Base-by-base conservation (phyloP, 2,888 invertebrate species). In the Actias luna region DNA sequence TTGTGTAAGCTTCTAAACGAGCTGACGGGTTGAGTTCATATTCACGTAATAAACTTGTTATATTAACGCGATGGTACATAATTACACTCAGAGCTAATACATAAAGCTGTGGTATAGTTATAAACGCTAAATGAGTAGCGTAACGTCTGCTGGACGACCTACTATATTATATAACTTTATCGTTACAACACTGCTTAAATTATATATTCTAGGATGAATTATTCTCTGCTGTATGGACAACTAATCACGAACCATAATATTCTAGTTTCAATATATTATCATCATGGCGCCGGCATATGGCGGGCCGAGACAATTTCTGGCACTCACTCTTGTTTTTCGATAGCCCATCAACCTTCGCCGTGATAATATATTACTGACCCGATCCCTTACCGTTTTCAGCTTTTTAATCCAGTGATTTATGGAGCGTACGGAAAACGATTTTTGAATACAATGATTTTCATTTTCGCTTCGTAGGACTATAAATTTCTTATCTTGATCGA, bases 341-440 rank as follows among this genome's bases (percentile, higher is more conserved):
- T 79, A 72, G 71, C 66, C 72, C 69, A 70, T 73, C 75, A 74
- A 73, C 76, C 75, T 72, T 74, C 73, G 55, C 70, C 74, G 67
- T 74, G 77, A 78, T 79, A 82, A 84, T 78, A 79, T 83, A 83
- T 83, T 69, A 77, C 82, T 75, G 79, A 79, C 79, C 82, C 79
- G 67, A 73, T 73, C 72, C 75, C 73, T 74, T 69, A 71, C 74
- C 79, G 73, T 76, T 80, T 79, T 75, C 76, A 77, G 79, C 77
- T 82, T 83, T 85, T 84, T 83, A 83, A 85, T 83, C 82, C 78
- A 64, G 71, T 81, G 84, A 84, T 84, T 83, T 84, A 85, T 82
- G 68, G 70, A 66, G 67, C 71, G 71, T 66, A 72, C 73, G 71
- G 70, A 72, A 73, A 80, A 77, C 79, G 76, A 74, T 80, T 80